Evolutionary conservation across 1,140 invertebrate genomes (phyloP).

Genomic region (Hydropsyche tenuis): DNA sequence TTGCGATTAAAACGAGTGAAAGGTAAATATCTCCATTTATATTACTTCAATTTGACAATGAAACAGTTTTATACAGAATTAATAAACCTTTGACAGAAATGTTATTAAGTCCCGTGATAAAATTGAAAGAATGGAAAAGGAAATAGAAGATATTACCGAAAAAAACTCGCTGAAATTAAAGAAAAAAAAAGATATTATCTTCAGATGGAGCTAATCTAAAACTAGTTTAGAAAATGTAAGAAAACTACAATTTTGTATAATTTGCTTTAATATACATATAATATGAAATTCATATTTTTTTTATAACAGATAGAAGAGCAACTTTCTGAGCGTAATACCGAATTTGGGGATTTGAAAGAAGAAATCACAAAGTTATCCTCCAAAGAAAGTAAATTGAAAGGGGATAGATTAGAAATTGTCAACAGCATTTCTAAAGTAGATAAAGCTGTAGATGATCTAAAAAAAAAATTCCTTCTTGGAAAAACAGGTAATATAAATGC

Average conservation of each 20-base stretch:
- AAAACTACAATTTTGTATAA: neutral
- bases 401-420: constrained; percentile 76
- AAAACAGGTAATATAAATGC: constrained; percentile 56
- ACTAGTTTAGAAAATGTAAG: constrained; percentile 60
- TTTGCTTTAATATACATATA: neutral
- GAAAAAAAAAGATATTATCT: constrained; percentile 67
- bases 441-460: constrained; percentile 70
- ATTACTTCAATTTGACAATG: constrained; percentile 30
- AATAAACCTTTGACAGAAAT: constrained; percentile 65
- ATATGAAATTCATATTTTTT: neutral
- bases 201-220: constrained; percentile 65
- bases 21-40: constrained; percentile 61
- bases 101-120: constrained; percentile 73
- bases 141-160: constrained; percentile 70
- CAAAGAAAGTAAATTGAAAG: constrained; percentile 73
- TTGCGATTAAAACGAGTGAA: constrained; percentile 83
- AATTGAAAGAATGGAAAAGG: constrained; percentile 74
- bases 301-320: constrained; percentile 60
- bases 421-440: constrained; percentile 73
- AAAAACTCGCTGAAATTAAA: constrained; percentile 67
- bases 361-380: constrained; percentile 67
- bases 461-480: constrained; percentile 63
- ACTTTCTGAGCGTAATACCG: constrained; percentile 62
- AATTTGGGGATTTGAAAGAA: constrained; percentile 66
- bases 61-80: neutral